Conservation (phyloP, 2,888 invertebrate genomes). For the Drosophila bunnanda region DNA sequence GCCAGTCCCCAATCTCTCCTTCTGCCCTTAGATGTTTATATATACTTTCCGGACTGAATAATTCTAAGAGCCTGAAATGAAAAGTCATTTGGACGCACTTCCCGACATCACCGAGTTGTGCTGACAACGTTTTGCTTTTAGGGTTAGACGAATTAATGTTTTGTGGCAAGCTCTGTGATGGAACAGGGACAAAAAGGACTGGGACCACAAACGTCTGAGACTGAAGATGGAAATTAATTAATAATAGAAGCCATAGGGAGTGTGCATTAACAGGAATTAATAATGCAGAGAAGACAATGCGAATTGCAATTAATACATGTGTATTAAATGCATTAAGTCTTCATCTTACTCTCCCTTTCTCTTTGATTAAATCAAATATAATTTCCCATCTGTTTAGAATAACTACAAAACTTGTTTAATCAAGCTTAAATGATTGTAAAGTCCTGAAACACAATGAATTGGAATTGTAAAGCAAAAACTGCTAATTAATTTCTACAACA, state of each 20-base stretch:
- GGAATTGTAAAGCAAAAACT: neutral
- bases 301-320: neutral
- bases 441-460: neutral
- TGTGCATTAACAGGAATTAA: conserved; percentile 16
- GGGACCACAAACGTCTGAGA: neutral
- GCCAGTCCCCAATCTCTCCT: conserved; percentile 33
- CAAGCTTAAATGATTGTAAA: neutral
- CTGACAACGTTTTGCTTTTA: conserved; percentile 61
- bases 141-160: conserved; percentile 49
- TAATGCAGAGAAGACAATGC: conserved; percentile 4
- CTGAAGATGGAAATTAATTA: conserved; percentile 8
- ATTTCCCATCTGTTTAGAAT: neutral
- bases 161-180: conserved; percentile 12
- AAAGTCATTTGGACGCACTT: conserved; percentile 52
- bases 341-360: neutral
- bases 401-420: neutral
- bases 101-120: conserved; percentile 36
- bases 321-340: neutral
- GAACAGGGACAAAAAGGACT: neutral
- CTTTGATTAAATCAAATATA: neutral
- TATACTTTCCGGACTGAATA: conserved; percentile 16
- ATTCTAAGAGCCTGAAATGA: conserved; percentile 26
- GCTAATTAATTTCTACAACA: neutral
- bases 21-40: neutral
- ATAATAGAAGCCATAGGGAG: conserved; percentile 16